These are phyloP conservation scores for Phacellophora camtschatica DNA, from an alignment of 30 jellyfish, hydroid and myxozoan genomes.

Conservation along the genomic window DNA sequence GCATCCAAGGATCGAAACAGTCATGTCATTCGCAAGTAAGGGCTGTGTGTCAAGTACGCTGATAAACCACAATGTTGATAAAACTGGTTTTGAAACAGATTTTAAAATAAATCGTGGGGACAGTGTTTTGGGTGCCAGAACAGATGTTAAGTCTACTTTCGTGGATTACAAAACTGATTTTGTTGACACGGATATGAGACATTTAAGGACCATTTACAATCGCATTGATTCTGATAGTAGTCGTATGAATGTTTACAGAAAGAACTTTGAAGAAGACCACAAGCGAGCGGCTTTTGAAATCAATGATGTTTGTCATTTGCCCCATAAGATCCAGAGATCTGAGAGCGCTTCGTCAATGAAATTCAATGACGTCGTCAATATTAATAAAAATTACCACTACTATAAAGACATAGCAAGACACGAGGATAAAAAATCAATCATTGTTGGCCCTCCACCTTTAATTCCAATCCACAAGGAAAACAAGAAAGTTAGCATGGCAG, in stretches of 20 bases:
- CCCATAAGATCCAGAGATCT: neutral
- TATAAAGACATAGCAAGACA: neutral
- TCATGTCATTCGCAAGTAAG: constrained; percentile 29
- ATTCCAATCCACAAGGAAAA: constrained; percentile 37
- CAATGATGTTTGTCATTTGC: neutral
- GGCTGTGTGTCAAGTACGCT: constrained; percentile 46
- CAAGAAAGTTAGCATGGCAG: neutral
- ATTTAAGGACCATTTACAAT: neutral
- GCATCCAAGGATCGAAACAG: constrained; percentile 31
- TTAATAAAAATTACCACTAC: neutral
- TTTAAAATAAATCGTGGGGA: neutral
- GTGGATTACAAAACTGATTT: neutral
- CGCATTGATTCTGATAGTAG: neutral
- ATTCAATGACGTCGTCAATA: neutral
- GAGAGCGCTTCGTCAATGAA: neutral
- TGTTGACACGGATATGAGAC: neutral
- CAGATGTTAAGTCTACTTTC: too few relatives aligned
- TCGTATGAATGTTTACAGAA: too few relatives aligned
- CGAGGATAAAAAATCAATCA: constrained; percentile 9
- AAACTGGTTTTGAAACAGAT: neutral
- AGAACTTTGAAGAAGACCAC: too few relatives aligned
- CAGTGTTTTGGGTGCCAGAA: too few relatives aligned
- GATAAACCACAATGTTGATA: neutral
- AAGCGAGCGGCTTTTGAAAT: neutral
- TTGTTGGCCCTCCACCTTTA: constrained; percentile 63